Conservation (phyloP, 2,797 vertebrate species). For the Pogoniulus pusillus region DNA sequence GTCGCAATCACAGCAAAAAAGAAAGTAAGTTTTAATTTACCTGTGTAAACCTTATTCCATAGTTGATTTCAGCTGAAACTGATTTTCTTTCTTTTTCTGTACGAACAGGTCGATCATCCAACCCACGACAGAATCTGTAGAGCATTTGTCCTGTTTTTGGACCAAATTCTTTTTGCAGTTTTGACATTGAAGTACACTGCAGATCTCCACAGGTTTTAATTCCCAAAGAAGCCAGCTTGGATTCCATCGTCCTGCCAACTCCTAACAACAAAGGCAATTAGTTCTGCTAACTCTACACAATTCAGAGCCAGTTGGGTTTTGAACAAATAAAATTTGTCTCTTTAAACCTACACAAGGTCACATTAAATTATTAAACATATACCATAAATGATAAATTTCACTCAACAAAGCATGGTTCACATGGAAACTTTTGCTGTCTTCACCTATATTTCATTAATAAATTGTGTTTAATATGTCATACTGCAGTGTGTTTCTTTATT, state of each 20-base stretch:
- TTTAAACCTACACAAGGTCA: not conserved
- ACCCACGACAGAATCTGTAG: constrained; percentile 93
- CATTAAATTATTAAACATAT: not conserved
- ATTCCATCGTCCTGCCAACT: constrained; percentile 92
- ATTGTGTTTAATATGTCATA: not conserved
- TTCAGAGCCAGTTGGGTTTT: not conserved
- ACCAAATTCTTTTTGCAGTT: constrained; percentile 95
- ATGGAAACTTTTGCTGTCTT: not conserved
- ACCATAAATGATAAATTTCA: not conserved
- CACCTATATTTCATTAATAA: not conserved
- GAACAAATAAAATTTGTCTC: not conserved
- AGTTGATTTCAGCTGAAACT: constrained; percentile 98
- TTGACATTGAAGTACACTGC: constrained; percentile 88
- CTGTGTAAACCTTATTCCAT: constrained; percentile 95
- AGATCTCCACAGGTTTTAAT: constrained; percentile 94
- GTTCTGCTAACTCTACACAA: constrained; percentile 5
- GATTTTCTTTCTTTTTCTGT: constrained; percentile 96
- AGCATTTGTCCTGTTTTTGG: constrained; percentile 94
- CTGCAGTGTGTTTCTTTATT: not conserved
- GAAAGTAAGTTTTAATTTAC: constrained; percentile 62
- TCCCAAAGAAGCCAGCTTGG: constrained; percentile 86
- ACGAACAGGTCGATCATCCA: constrained; percentile 93
- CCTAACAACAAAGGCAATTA: constrained; percentile 77
- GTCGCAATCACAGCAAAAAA: not conserved
- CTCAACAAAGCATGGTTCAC: not conserved